phyloP scores from a whole-genome alignment of 2,113 vertebrate species.

The Pithys albifrons region DNA sequence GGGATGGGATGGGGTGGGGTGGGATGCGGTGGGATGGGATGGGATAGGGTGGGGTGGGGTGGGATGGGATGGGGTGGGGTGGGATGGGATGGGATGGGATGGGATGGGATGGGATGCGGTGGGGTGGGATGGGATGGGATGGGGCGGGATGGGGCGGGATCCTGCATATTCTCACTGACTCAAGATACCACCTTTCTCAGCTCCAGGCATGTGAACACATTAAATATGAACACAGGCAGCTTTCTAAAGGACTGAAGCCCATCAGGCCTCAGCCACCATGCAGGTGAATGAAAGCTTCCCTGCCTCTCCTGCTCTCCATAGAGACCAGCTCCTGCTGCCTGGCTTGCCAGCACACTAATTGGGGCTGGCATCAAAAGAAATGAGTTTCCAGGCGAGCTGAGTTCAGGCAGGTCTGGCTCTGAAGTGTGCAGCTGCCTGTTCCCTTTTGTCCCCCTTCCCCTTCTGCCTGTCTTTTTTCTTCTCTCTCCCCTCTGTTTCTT shows the following conservation, averaged over 20 bases:
- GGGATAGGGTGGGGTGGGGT: background rate
- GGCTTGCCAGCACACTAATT: background rate
- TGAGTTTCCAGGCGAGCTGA: background rate
- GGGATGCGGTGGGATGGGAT: too few species aligned
- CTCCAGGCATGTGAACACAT: background rate
- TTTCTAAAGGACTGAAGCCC: background rate
- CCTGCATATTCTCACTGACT: background rate
- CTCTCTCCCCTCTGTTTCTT: background rate
- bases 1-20: background rate
- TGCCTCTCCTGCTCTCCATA: background rate
- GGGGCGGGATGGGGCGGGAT: background rate
- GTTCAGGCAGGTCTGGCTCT: slow-evolving; percentile 1
- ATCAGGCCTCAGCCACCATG: background rate
- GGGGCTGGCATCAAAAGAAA: background rate
- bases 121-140: background rate
- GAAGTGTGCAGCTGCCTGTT: background rate
- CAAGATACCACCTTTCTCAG: background rate
- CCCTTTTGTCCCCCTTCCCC: background rate
- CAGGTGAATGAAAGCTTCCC: background rate
- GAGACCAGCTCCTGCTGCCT: background rate
- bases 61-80: background rate
- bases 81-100: too few species aligned
- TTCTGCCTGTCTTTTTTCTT: background rate
- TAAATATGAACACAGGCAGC: background rate
- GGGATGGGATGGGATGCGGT: too few species aligned